A percentile compares a stretch with the other conserved stretches of the same genome.
Evolutionary conservation across 2,113 vertebrate species (phyloP).

Genomic region (Antigone vipio): DNA sequence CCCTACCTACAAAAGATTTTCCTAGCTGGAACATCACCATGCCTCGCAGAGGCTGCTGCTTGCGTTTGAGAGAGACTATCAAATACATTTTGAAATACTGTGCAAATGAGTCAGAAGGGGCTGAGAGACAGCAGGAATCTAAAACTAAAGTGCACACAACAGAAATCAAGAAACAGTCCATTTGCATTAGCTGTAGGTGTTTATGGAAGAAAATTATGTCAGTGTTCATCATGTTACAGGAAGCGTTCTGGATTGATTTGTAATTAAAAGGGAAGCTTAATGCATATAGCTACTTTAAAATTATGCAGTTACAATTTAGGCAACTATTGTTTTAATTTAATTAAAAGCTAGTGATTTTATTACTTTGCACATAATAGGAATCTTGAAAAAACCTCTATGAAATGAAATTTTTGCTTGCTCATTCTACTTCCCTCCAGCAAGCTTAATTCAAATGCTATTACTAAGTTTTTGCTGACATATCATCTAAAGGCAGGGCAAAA

Average conservation of each 20-base stretch:
- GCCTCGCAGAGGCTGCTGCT: not conserved
- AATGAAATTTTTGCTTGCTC: slow-evolving; percentile 3
- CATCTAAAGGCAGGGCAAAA: not conserved
- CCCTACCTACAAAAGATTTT: not conserved
- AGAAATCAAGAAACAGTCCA: slow-evolving; percentile 7
- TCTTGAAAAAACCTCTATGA: not conserved
- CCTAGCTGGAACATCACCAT: not conserved
- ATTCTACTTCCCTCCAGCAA: not conserved
- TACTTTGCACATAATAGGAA: not conserved
- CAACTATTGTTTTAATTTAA: slow-evolving; percentile 27
- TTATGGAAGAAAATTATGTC: not conserved
- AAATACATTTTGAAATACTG: not conserved
- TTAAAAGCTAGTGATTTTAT: slow-evolving; percentile 14
- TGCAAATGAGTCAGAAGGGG: not conserved
- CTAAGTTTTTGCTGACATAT: not conserved
- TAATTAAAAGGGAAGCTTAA: slow-evolving; percentile 25
- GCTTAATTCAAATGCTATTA: slow-evolving; percentile 12
- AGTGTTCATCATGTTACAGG: not conserved
- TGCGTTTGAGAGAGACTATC: not conserved
- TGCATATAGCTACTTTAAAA: slow-evolving; percentile 3
- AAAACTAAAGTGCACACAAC: not conserved
- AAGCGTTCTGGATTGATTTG: not conserved
- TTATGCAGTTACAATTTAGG: not conserved
- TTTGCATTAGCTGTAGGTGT: slow-evolving; percentile 28
- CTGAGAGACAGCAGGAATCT: not conserved